Evolutionary conservation across 2,113 vertebrate species (phyloP).

Genomic region (Polyodon spathula): DNA sequence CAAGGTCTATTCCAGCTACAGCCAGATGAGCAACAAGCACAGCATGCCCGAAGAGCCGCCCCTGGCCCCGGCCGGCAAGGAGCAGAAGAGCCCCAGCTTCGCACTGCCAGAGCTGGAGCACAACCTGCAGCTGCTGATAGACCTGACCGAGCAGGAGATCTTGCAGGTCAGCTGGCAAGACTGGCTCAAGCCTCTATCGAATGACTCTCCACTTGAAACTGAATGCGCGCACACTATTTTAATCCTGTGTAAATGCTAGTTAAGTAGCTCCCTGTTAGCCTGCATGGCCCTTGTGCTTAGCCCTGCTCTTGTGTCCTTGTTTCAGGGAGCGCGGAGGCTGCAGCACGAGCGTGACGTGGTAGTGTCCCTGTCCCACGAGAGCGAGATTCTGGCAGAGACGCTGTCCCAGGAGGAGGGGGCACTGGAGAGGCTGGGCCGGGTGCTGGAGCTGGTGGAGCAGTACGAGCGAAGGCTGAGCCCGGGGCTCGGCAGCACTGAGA

Average conservation of each 20-base stretch:
- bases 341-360: slow-evolving; percentile 91
- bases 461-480: slow-evolving; percentile 70
- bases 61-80: slow-evolving; percentile 51
- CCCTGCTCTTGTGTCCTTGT: not conserved
- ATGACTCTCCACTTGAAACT: no score
- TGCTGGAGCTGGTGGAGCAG: slow-evolving; percentile 79
- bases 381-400: slow-evolving; percentile 63
- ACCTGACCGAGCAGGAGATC: slow-evolving; percentile 94
- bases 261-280: no score
- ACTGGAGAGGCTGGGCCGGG: slow-evolving; percentile 74
- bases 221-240: no score
- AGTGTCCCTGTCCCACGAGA: slow-evolving; percentile 79
- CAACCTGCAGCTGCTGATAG: slow-evolving; percentile 91
- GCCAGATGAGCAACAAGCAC: slow-evolving; percentile 94
- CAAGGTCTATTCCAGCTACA: slow-evolving; percentile 95
- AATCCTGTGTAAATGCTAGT: no score
- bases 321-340: slow-evolving; percentile 78
- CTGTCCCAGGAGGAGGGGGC: slow-evolving; percentile 63
- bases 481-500: slow-evolving; percentile 27
- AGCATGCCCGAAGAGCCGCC: slow-evolving; percentile 76
- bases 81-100: slow-evolving; percentile 72
- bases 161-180: slow-evolving; percentile 57
- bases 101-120: slow-evolving; percentile 88
- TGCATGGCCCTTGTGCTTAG: not conserved
- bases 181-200: no score